phyloP scores from a whole-genome alignment of 2,888 invertebrate genomes.

The Luperina nickerlii region DNA sequence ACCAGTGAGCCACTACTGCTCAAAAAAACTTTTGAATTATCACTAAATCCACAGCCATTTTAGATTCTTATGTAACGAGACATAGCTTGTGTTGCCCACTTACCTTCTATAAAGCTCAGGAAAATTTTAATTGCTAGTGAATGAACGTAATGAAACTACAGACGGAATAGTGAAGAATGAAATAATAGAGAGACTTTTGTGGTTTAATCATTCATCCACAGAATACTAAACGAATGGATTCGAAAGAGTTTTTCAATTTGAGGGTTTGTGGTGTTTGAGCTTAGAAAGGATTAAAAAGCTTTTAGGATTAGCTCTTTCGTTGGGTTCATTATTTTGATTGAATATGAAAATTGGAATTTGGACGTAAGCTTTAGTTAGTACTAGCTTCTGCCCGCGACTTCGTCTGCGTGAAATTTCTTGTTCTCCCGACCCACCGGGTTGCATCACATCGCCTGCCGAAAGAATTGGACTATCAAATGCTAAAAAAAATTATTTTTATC shows the following conservation, averaged over 20 bases:
- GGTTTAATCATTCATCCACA: conserved; percentile 19
- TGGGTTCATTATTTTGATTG: conserved; percentile 13
- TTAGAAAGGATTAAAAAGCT: conserved; percentile 32
- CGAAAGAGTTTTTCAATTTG: conserved; percentile 38
- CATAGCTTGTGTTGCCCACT: background rate
- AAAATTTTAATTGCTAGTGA: background rate
- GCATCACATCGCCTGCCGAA: background rate
- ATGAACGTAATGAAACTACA: conserved; percentile 25
- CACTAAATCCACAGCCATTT: background rate
- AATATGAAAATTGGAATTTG: background rate
- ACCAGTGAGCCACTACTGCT: background rate
- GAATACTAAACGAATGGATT: conserved; percentile 22
- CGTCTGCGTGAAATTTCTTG: background rate
- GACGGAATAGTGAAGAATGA: conserved; percentile 28
- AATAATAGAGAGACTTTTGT: conserved; percentile 14
- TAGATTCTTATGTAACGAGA: background rate
- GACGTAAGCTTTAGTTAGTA: background rate
- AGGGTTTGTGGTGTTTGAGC: conserved; percentile 19
- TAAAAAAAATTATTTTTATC: background rate
- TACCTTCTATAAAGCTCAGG: background rate
- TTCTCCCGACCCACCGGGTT: background rate
- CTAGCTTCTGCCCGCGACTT: background rate
- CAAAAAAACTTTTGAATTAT: background rate
- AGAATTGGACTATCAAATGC: background rate
- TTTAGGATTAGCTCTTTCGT: conserved; percentile 25